Base-by-base conservation (phyloP, 2,888 invertebrate species). In the Brachynemurus nebulosus region DNA sequence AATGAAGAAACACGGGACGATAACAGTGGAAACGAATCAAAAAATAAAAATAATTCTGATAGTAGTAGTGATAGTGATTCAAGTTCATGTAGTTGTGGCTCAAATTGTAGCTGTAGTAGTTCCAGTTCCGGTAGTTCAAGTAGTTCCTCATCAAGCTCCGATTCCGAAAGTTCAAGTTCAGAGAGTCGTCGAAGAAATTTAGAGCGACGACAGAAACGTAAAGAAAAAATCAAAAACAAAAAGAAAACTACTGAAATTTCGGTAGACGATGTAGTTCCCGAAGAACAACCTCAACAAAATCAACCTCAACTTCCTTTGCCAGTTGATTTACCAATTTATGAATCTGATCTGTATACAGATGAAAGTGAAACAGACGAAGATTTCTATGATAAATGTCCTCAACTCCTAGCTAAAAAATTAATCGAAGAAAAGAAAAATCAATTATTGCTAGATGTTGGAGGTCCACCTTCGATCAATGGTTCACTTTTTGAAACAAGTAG, bases 331-430 rank as follows among this genome's bases (percentile, higher is more conserved):
- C 66, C 76, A 1, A 77, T 86, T 48, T 71, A 76, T 25, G 90
- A 90, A 64, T 83, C 86, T 1, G 89, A 90, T 63, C 69, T 89
- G 41, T 86, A 88, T 53, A 89, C 89, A 0, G 79, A 82, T 12
- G 83, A 88, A 61, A 81, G 85, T 40, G 85, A 85, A 50, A 86
- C 86, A 1, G 88, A 88, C 60, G 88, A 88, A 65, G 88, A 88
- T 53, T 88, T 88, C 62, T 89, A 88, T 59, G 88, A 89, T 58
- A 76, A 84, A 54, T 76, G 86, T 61, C 88, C 88, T 1, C 84
- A 86, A 54, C 72, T 71, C 55, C 61, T 81, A 47, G 84, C 82
- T 2, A 80, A 72, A 51, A 82, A 84, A 58, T 54, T 84, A 43
- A 61, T 84, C 39, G 78, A 78, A 9, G 83, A 86, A 56, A 86